phyloP scores from a whole-genome alignment of 2,888 invertebrate genomes.

The Dicyrtoma fusca region DNA sequence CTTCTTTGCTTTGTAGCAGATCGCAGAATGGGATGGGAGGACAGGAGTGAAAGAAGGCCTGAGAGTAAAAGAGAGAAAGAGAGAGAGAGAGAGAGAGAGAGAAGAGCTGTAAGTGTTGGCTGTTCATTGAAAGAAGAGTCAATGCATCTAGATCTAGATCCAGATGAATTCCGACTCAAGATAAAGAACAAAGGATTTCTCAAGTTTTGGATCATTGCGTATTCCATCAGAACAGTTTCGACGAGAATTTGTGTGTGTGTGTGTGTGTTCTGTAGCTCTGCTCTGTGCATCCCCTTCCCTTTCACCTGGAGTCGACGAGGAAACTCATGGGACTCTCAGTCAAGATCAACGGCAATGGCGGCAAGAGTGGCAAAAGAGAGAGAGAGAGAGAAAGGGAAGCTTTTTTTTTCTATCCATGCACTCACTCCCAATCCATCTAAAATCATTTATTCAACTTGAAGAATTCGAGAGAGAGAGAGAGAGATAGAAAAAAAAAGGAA shows the following conservation, averaged over 20 bases:
- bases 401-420: neutral
- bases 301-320: neutral
- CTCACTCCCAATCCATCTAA: neutral
- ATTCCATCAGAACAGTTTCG: slow-evolving; percentile 12
- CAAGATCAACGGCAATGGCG: neutral
- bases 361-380: neutral
- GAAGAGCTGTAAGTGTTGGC: neutral
- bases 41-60: no score
- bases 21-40: no score
- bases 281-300: neutral
- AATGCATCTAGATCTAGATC: neutral
- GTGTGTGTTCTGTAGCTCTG: neutral
- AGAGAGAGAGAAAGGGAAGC: neutral
- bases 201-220: slow-evolving; percentile 27
- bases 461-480: neutral
- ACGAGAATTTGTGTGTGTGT: no score
- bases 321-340: neutral
- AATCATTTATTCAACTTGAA: slow-evolving; percentile 17
- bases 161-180: slow-evolving; percentile 12
- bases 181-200: slow-evolving; percentile 20
- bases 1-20: no score
- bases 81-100: neutral
- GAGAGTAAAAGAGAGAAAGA: neutral
- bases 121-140: slow-evolving; percentile 23
- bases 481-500: neutral